Evolutionary conservation across 2,888 invertebrate species (phyloP).

Genomic region (Thymelicus acteon): DNA sequence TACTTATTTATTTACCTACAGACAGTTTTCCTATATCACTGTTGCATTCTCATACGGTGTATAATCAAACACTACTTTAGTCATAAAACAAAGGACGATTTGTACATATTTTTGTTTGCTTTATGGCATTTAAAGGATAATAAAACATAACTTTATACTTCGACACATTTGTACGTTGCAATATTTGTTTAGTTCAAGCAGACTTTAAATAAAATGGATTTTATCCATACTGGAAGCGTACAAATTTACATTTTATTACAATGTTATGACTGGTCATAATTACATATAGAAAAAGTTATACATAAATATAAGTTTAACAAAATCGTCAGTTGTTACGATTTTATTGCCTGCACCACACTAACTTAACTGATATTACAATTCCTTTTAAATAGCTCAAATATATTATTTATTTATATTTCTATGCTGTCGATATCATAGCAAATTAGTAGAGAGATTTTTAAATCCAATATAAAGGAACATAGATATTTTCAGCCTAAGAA

Average conservation of each 20-base stretch:
- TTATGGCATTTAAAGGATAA: neutral
- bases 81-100: neutral
- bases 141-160: neutral
- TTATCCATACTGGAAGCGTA: slow-evolving; percentile 20
- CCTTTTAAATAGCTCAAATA: no score
- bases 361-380: neutral
- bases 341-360: neutral
- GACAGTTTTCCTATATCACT: no score
- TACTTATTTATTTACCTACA: no score
- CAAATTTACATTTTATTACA: neutral
- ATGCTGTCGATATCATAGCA: no score
- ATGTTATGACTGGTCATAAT: neutral
- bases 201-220: slow-evolving; percentile 18
- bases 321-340: neutral
- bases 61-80: neutral
- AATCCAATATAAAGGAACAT: no score
- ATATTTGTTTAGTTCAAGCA: slow-evolving; percentile 23
- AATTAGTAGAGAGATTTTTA: no score
- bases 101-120: slow-evolving; percentile 17
- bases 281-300: neutral
- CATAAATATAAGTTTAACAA: slow-evolving; percentile 4
- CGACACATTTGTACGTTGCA: slow-evolving; percentile 29
- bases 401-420: no score
- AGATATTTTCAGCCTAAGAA: no score
- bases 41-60: neutral